phyloP scores from a whole-genome alignment of 1,140 invertebrate species.

The Papilio polyxenes region DNA sequence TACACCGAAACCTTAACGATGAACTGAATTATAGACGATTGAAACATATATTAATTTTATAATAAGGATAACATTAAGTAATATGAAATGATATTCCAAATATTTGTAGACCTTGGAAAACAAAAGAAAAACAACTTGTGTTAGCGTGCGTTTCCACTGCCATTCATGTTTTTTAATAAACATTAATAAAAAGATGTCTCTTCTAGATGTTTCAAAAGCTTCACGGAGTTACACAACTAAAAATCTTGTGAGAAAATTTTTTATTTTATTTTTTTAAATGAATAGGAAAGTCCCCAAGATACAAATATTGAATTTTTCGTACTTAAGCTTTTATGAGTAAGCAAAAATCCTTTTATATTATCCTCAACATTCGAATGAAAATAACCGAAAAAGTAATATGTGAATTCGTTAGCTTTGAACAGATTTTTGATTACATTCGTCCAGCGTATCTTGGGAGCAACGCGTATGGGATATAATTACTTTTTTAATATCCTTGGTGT shows the following conservation, averaged over 20 bases:
- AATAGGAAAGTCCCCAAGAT: background rate
- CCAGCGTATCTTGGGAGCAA: background rate
- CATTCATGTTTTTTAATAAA: background rate
- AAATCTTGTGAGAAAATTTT: no score
- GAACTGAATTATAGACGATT: background rate
- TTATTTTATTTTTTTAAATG: no score
- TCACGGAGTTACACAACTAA: no score
- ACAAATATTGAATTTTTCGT: background rate
- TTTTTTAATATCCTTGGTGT: background rate
- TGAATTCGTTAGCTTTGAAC: background rate
- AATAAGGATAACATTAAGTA: no score
- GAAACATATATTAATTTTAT: no score
- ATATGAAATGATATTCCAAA: no score
- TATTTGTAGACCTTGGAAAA: no score
- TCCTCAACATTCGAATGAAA: background rate
- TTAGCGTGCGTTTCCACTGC: background rate
- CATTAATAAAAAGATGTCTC: background rate
- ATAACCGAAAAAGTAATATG: background rate
- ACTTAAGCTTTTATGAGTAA: background rate
- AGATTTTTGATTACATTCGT: conserved; percentile 4
- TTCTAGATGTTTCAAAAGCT: no score
- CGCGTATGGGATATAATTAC: background rate
- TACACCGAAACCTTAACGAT: background rate
- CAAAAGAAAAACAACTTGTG: background rate
- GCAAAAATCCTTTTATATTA: background rate